Evolutionary conservation across 1,140 invertebrate species (phyloP).

Genomic region (Calephelis virginiensis): DNA sequence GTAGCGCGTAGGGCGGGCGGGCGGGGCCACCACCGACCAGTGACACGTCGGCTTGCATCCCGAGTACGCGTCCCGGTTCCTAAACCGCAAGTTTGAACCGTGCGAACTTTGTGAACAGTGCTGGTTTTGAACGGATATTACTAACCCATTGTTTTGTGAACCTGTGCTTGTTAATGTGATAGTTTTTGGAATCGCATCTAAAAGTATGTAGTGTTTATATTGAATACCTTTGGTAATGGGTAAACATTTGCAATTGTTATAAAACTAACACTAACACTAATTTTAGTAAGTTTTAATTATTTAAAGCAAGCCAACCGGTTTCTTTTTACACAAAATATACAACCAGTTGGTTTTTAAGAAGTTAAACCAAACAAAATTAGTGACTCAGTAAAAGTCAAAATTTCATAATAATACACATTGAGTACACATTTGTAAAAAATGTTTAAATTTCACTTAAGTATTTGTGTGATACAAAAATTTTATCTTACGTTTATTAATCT

Average conservation of each 20-base stretch:
- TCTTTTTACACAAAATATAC: no score
- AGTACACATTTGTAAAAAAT: no score
- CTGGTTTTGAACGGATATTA: constrained; percentile 12
- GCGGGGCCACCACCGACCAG: constrained; percentile 50
- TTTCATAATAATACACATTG: no score
- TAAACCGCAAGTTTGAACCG: constrained; percentile 28
- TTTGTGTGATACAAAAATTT: no score
- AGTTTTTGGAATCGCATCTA: constrained; percentile 13
- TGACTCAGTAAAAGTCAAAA: no score
- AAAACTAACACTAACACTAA: background rate
- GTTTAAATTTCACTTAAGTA: no score
- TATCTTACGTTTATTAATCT: no score
- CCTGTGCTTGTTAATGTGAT: constrained; percentile 29
- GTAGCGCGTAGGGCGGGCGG: constrained; percentile 54
- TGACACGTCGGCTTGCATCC: constrained; percentile 52
- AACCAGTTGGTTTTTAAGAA: no score
- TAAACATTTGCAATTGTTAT: background rate
- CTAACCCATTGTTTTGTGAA: constrained; percentile 20
- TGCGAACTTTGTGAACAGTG: constrained; percentile 23
- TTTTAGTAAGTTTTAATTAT: no score
- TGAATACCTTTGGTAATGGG: no score
- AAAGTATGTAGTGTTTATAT: constrained; percentile 21
- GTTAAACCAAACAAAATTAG: no score
- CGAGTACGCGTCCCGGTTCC: constrained; percentile 47
- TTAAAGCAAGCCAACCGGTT: no score